These are phyloP conservation scores for Brienomyrus longianalis DNA, from an alignment of 2,113 vertebrate genomes.

Conservation along the genomic window DNA sequence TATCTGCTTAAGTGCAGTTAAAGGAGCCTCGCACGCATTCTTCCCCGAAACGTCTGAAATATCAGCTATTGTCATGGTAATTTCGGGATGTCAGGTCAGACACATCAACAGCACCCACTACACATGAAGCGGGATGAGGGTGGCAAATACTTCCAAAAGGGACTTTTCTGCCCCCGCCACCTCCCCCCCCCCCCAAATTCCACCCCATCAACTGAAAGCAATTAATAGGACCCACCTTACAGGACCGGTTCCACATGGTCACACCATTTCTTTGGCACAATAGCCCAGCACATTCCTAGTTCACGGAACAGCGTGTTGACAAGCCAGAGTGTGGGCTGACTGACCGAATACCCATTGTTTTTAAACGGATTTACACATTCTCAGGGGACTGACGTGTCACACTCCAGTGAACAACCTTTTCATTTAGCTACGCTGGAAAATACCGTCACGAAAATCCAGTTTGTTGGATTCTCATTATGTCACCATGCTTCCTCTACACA, in stretches of 20 bases:
- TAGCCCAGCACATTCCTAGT: slow-evolving; percentile 32
- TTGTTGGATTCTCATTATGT: not conserved
- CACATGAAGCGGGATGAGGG: not conserved
- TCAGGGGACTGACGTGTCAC: slow-evolving; percentile 28
- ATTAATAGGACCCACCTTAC: slow-evolving; percentile 46
- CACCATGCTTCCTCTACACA: slow-evolving; percentile 21
- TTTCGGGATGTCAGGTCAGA: not conserved
- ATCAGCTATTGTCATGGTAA: not conserved
- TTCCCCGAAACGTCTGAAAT: not conserved
- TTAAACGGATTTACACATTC: slow-evolving; percentile 42
- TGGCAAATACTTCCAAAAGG: slow-evolving; percentile 5
- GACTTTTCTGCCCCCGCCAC: slow-evolving; percentile 32
- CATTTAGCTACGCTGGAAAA: slow-evolving; percentile 35
- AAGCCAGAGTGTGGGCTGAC: slow-evolving; percentile 34
- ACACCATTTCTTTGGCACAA: slow-evolving; percentile 40
- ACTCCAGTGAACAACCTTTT: slow-evolving; percentile 38
- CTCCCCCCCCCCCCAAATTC: slow-evolving; percentile 30
- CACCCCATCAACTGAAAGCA: slow-evolving; percentile 34
- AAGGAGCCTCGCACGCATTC: not conserved
- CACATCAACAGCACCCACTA: slow-evolving; percentile 1
- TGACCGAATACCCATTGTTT: slow-evolving; percentile 28
- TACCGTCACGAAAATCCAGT: slow-evolving; percentile 10
- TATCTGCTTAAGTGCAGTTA: not conserved
- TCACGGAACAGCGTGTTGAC: slow-evolving; percentile 30
- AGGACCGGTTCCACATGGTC: slow-evolving; percentile 51